These are phyloP conservation scores for Ammodytes dubius DNA, from an alignment of 2,113 vertebrate species.

Conservation along the genomic window DNA sequence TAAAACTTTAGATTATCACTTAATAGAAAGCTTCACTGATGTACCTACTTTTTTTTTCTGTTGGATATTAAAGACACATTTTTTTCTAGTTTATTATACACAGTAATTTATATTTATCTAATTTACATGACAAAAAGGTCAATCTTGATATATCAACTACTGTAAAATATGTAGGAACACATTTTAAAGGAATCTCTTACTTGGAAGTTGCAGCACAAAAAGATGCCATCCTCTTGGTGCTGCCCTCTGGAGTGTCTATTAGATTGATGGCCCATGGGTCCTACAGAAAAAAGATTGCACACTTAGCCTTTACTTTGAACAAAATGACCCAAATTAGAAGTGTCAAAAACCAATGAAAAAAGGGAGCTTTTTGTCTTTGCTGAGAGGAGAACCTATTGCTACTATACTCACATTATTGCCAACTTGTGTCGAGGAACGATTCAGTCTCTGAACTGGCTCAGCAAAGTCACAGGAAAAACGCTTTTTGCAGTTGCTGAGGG, in stretches of 20 bases:
- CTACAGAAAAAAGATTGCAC: slow-evolving; percentile 29
- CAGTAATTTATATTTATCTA: not conserved
- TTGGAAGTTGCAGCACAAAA: slow-evolving; percentile 64
- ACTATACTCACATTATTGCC: slow-evolving; percentile 63
- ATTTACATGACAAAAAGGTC: not conserved
- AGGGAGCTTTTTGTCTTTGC: slow-evolving; percentile 9
- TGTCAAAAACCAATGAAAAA: no score
- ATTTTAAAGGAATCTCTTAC: slow-evolving; percentile 52
- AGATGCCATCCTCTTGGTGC: slow-evolving; percentile 65
- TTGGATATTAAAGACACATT: not conserved
- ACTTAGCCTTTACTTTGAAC: not conserved
- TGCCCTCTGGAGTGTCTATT: slow-evolving; percentile 72
- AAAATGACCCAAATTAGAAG: no score
- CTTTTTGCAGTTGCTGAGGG: not conserved
- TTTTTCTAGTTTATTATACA: not conserved
- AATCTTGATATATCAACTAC: not conserved
- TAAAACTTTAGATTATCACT: no score
- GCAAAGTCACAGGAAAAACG: slow-evolving; percentile 39
- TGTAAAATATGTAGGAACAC: not conserved
- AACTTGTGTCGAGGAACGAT: slow-evolving; percentile 63
- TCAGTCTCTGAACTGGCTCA: not conserved
- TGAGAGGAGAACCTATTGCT: not conserved
- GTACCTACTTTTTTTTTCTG: not conserved
- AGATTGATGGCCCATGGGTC: slow-evolving; percentile 71
- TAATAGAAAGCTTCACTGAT: no score